Percentiles rank a stretch among this genome's conserved stretches.
Evolutionary conservation across 2,888 invertebrate genomes (phyloP).

Genomic region (Lasioglossum villosulum): DNA sequence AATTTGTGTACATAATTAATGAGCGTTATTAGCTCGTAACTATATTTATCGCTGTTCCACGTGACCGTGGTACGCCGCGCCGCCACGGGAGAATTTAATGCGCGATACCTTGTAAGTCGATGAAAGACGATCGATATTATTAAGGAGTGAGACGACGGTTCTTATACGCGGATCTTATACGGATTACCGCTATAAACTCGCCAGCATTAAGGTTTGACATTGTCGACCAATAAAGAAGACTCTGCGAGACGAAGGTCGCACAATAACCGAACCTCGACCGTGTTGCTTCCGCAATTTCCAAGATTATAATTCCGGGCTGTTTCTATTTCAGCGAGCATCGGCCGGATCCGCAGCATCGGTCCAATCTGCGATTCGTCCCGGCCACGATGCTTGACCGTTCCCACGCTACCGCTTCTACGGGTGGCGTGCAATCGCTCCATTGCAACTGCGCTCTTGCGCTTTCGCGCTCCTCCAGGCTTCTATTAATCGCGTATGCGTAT

Average conservation of each 20-base stretch:
- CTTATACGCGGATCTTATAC: not conserved
- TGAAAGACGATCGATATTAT: constrained; percentile 25
- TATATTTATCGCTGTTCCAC: constrained; percentile 57
- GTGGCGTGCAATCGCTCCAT: constrained; percentile 25
- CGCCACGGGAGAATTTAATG: constrained; percentile 26
- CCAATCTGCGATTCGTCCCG: constrained; percentile 70
- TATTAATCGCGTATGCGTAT: constrained; percentile 21
- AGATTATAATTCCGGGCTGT: constrained; percentile 22
- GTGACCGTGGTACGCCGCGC: not conserved
- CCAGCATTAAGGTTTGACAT: not conserved
- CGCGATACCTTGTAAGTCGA: constrained; percentile 42
- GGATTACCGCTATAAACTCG: constrained; percentile 18
- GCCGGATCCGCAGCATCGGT: constrained; percentile 50
- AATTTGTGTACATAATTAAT: constrained; percentile 66
- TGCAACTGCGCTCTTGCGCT: not conserved
- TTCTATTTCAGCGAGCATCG: constrained; percentile 32
- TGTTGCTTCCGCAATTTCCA: not conserved
- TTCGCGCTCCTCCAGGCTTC: constrained; percentile 20
- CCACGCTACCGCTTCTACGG: constrained; percentile 66
- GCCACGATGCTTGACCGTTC: constrained; percentile 66
- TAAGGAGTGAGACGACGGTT: constrained; percentile 5
- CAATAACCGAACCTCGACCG: not conserved
- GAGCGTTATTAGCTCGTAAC: constrained; percentile 54
- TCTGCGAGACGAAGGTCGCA: not conserved
- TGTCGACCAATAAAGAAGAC: constrained; percentile 5